These are phyloP conservation scores for Gavia stellata DNA, from an alignment of 2,113 vertebrate species.

Conservation along the genomic window DNA sequence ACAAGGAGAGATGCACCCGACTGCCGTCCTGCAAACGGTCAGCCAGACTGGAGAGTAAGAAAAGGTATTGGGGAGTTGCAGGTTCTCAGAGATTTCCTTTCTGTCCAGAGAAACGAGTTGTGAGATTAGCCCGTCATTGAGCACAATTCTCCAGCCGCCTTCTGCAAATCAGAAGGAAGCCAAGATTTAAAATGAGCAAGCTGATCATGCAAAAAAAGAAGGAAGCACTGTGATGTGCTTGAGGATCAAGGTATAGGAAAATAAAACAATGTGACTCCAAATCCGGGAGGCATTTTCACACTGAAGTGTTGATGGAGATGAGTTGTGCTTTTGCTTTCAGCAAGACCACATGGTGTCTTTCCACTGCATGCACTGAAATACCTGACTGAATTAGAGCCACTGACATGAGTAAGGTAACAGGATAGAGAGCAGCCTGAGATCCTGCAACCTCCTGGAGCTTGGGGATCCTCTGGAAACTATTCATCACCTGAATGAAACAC, in stretches of 20 bases:
- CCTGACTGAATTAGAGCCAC: not conserved
- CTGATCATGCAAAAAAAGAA: not conserved
- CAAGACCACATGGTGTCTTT: conserved; percentile 1
- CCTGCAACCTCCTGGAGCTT: not conserved
- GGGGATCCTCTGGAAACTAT: not conserved
- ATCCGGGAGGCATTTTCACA: not conserved
- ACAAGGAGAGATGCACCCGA: not conserved
- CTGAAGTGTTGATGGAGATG: not conserved
- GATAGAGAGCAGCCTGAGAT: not conserved
- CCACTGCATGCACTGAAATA: not conserved
- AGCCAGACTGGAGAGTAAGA: not conserved
- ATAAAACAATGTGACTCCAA: not conserved
- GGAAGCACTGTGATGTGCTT: not conserved
- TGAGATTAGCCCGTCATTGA: not conserved
- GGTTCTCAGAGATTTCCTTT: not conserved
- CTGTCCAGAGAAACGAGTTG: not conserved
- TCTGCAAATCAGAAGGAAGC: not conserved
- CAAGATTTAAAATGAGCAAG: not conserved
- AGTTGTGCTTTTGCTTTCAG: conserved; percentile 18
- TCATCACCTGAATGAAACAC: not conserved
- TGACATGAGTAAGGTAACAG: not conserved
- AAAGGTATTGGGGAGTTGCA: not conserved
- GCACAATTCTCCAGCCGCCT: not conserved
- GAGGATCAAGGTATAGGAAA: not conserved
- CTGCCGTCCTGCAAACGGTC: not conserved